A percentile compares a stretch with the other conserved stretches of the same genome.
These are phyloP conservation scores for Xyrauchen texanus DNA, from an alignment of 2,113 vertebrate genomes.

Conservation along the genomic window DNA sequence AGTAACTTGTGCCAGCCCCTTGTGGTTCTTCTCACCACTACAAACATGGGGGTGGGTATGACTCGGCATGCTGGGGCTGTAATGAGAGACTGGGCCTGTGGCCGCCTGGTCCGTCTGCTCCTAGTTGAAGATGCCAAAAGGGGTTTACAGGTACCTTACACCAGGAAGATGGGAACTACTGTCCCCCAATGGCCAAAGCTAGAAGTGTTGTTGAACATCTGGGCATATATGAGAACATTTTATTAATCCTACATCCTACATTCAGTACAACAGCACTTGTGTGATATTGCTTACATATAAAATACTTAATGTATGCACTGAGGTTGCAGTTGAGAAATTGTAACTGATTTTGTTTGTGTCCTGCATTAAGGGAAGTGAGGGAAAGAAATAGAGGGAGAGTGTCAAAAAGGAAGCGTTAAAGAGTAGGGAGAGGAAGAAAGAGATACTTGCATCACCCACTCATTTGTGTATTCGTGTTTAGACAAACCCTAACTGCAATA, in stretches of 20 bases:
- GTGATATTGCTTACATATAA: not conserved
- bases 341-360: not conserved
- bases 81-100: conserved; percentile 47
- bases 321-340: not conserved
- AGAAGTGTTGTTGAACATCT: too few species aligned
- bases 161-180: not conserved
- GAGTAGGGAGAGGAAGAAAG: not conserved
- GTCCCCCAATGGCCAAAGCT: too few species aligned
- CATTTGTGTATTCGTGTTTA: conserved; percentile 64
- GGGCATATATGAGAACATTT: too few species aligned
- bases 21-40: conserved; percentile 68
- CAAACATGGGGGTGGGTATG: conserved; percentile 29
- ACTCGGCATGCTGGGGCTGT: not conserved
- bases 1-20: conserved; percentile 88
- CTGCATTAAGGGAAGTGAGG: not conserved
- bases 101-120: conserved; percentile 16
- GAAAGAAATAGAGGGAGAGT: not conserved
- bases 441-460: conserved; percentile 52
- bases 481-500: conserved; percentile 68
- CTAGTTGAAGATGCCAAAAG: not conserved
- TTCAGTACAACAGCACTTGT: too few species aligned
- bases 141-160: conserved; percentile 8
- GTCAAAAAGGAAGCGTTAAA: not conserved
- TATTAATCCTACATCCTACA: too few species aligned
- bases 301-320: not conserved